A percentile compares a stretch with the other conserved stretches of the same genome.
phyloP scores from a whole-genome alignment of 2,797 vertebrate genomes.

The Crocodylus rhombifer region DNA sequence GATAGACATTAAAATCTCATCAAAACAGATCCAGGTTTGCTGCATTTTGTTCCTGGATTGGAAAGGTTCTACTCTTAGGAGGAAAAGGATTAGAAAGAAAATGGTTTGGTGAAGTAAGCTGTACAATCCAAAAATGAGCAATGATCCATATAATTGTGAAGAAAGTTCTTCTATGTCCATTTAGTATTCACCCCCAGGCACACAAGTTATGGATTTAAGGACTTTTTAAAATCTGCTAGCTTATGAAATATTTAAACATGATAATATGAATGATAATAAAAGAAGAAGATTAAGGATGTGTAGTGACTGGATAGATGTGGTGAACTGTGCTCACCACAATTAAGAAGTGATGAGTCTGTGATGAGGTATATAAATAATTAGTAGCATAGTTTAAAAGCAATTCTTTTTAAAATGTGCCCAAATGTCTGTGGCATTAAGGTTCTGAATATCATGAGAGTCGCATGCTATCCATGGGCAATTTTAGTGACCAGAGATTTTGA shows the following conservation, averaged over 20 bases:
- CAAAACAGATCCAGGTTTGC: neutral
- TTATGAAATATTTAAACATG: conserved; percentile 2
- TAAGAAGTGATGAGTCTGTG: neutral
- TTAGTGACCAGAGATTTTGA: neutral
- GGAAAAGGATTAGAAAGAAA: neutral
- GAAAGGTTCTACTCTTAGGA: rapidly evolving
- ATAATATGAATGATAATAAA: neutral
- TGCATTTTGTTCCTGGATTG: neutral
- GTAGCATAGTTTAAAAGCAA: neutral
- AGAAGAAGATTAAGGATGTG: neutral
- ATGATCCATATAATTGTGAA: neutral
- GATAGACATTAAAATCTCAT: neutral
- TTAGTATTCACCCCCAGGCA: neutral
- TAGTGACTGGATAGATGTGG: neutral
- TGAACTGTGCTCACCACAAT: neutral
- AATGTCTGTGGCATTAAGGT: neutral
- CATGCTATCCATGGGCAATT: neutral
- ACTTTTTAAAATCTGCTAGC: neutral
- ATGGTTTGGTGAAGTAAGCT: neutral
- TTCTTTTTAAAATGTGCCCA: neutral
- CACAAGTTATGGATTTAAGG: conserved; percentile 19
- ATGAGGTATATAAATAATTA: neutral
- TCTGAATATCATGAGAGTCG: neutral
- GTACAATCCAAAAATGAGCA: neutral
- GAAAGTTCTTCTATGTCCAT: conserved; percentile 1